phyloP scores from a whole-genome alignment of 1,140 invertebrate genomes.

The Conus ventricosus region DNA sequence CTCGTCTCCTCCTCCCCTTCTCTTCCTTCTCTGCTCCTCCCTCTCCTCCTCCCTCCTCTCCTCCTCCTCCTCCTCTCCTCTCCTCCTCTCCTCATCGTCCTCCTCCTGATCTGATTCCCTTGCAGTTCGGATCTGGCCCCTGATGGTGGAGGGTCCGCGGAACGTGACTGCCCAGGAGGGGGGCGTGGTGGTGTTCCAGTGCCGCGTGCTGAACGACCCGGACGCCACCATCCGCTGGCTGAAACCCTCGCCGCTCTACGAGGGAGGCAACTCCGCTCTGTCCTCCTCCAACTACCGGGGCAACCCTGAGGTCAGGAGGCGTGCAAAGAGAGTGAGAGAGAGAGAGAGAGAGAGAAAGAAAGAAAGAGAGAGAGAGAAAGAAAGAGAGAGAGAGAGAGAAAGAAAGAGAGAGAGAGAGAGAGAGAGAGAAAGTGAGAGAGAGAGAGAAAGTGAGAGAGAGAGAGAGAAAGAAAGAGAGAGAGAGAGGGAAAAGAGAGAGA shows the following conservation, averaged over 20 bases:
- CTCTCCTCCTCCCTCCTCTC: too few relatives aligned
- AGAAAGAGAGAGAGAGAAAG: too few relatives aligned
- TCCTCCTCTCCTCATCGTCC: too few relatives aligned
- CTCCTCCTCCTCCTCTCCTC: too few relatives aligned
- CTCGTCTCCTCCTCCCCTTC: too few relatives aligned
- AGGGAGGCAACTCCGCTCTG: neutral
- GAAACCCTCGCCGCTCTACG: neutral
- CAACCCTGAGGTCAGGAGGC: neutral
- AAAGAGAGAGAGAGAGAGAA: too few relatives aligned
- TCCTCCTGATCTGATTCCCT: too few relatives aligned
- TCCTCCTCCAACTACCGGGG: neutral
- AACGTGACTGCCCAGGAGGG: conserved; percentile 47
- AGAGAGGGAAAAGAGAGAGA: neutral
- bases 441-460: neutral
- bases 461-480: too few relatives aligned
- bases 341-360: too few relatives aligned
- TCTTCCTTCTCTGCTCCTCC: neutral
- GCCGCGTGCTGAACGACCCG: conserved; percentile 48
- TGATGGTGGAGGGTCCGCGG: conserved; percentile 44
- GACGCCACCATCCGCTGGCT: conserved; percentile 48
- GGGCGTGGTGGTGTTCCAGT: conserved; percentile 44
- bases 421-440: neutral
- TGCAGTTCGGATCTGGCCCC: conserved; percentile 46
- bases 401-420: too few relatives aligned
- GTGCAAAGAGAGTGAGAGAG: neutral